These are phyloP conservation scores for Amia ocellicauda DNA, from an alignment of 2,113 vertebrate genomes.

Conservation along the genomic window DNA sequence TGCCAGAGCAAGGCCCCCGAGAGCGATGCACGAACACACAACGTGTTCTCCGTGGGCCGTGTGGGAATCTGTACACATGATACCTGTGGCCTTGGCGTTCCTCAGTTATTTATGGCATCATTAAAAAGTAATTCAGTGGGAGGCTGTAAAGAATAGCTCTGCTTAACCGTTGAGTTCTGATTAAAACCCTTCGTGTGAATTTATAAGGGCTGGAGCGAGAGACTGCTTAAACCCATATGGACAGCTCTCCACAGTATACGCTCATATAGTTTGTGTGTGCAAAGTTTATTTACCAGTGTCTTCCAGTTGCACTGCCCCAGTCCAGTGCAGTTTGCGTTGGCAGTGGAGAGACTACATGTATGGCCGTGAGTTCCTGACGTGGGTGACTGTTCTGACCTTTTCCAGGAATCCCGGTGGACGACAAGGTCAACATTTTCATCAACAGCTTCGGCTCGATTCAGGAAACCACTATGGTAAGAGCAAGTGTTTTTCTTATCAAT, in stretches of 20 bases:
- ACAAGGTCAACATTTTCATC: slow-evolving; percentile 97
- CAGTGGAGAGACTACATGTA: no score
- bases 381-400: no score
- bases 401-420: slow-evolving; percentile 92
- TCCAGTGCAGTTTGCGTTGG: no score
- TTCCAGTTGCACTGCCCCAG: no score
- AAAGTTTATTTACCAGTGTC: neutral
- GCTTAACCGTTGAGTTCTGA: no score
- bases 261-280: neutral
- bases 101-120: neutral
- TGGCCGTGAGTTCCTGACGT: no score
- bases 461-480: slow-evolving; percentile 96
- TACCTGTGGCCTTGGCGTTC: neutral
- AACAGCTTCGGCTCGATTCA: slow-evolving; percentile 99
- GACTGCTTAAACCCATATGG: neutral
- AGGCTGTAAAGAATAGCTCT: neutral
- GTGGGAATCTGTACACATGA: no score
- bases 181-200: no score
- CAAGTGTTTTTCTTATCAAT: neutral
- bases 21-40: no score
- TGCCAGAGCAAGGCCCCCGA: no score
- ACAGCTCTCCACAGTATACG: neutral
- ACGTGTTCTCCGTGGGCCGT: no score
- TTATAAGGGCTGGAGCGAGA: no score
- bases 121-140: neutral